These are phyloP conservation scores for Synergus japonicus DNA, from an alignment of 2,888 invertebrate genomes.

Conservation along the genomic window DNA sequence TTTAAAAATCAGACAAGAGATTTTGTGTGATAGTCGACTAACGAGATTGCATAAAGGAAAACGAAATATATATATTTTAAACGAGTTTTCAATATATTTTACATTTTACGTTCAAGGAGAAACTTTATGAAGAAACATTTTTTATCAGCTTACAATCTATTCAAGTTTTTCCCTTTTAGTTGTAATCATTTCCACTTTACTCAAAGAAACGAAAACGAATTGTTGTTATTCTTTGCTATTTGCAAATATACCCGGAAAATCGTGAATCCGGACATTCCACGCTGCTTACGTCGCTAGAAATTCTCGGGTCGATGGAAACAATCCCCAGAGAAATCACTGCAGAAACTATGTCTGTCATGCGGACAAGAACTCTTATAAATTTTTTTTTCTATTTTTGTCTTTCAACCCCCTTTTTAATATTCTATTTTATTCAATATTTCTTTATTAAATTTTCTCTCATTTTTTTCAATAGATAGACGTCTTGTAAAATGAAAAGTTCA, in stretches of 20 bases:
- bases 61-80: neutral
- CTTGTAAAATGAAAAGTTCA: conserved; percentile 1
- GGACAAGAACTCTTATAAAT: conserved; percentile 31
- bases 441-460: conserved; percentile 26
- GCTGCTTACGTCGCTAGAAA: conserved; percentile 13
- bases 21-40: neutral
- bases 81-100: neutral
- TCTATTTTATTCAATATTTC: conserved; percentile 30
- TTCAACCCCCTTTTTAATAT: conserved; percentile 33
- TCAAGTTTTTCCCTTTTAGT: neutral
- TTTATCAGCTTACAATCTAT: neutral
- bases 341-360: conserved; percentile 38
- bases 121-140: conserved; percentile 33
- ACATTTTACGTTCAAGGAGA: neutral
- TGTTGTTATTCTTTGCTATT: neutral
- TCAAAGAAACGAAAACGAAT: neutral
- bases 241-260: neutral
- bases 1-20: neutral
- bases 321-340: conserved; percentile 39
- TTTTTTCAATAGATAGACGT: conserved; percentile 3
- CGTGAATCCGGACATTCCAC: neutral
- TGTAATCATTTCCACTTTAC: neutral
- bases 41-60: neutral
- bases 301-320: conserved; percentile 19
- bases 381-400: neutral